Evolutionary conservation across 2,888 invertebrate genomes (phyloP).

Genomic region (Uropetala carovei): DNA sequence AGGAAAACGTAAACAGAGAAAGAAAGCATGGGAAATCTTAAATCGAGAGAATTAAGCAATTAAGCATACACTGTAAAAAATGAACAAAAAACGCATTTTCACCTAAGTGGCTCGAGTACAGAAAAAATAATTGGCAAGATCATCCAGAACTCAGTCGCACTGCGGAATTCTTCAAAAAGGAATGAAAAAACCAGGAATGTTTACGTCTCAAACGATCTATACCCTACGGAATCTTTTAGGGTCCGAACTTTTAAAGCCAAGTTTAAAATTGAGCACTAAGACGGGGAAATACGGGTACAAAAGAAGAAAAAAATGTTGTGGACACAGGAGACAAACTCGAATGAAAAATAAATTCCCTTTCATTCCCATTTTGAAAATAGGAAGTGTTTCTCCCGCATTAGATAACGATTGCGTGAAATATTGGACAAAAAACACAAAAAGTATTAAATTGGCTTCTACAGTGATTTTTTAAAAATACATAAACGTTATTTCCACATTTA

Average conservation of each 20-base stretch:
- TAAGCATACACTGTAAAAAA: neutral
- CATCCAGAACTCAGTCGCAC: neutral
- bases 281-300: neutral
- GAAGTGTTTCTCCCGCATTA: too few relatives aligned
- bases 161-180: constrained; percentile 21
- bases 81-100: neutral
- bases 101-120: neutral
- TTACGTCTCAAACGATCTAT: neutral
- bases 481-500: too few relatives aligned
- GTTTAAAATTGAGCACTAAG: neutral
- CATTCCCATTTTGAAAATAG: too few relatives aligned
- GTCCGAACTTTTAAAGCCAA: neutral
- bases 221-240: neutral
- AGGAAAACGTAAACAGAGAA: too few relatives aligned
- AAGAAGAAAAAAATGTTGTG: too few relatives aligned
- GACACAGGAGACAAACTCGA: too few relatives aligned
- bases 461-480: too few relatives aligned
- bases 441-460: too few relatives aligned
- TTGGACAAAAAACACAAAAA: too few relatives aligned
- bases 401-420: too few relatives aligned
- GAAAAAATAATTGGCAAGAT: constrained; percentile 50
- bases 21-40: too few relatives aligned
- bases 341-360: too few relatives aligned
- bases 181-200: neutral
- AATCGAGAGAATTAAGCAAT: neutral